Evolutionary conservation across 2,113 vertebrate genomes (phyloP).

Genomic region (Cyrtonyx montezumae): DNA sequence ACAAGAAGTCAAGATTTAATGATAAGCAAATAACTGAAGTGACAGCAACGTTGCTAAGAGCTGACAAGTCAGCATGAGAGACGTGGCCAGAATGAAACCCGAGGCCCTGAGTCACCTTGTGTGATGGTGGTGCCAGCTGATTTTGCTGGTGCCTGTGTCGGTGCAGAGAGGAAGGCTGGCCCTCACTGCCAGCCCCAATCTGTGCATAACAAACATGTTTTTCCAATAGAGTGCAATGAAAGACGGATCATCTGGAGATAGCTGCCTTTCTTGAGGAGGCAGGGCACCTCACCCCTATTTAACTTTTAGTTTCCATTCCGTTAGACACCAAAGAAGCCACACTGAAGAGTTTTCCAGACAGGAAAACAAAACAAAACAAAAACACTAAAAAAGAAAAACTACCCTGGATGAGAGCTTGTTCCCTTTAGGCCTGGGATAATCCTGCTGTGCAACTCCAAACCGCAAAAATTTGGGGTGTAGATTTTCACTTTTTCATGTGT

Average conservation of each 20-base stretch:
- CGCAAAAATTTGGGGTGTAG: background rate
- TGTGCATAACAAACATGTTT: background rate
- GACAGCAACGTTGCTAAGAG: background rate
- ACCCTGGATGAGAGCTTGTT: background rate
- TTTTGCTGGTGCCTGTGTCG: background rate
- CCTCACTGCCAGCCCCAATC: background rate
- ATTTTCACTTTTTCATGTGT: background rate
- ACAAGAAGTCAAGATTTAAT: background rate
- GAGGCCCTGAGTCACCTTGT: constrained; percentile 3
- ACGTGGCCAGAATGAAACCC: background rate
- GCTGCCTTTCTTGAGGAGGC: fast-evolving
- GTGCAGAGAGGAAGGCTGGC: background rate
- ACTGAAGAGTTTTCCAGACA: background rate
- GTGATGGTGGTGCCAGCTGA: background rate
- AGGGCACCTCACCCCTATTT: fast-evolving
- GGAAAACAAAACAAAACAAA: background rate
- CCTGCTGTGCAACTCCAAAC: background rate
- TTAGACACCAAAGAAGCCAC: background rate
- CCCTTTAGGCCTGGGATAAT: background rate
- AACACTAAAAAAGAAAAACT: background rate
- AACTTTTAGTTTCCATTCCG: background rate
- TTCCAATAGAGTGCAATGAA: background rate
- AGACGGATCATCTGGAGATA: background rate
- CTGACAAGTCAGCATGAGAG: background rate
- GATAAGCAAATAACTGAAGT: background rate